Base-by-base conservation (phyloP, 2,888 invertebrate genomes). In the Ectobius pallidus region DNA sequence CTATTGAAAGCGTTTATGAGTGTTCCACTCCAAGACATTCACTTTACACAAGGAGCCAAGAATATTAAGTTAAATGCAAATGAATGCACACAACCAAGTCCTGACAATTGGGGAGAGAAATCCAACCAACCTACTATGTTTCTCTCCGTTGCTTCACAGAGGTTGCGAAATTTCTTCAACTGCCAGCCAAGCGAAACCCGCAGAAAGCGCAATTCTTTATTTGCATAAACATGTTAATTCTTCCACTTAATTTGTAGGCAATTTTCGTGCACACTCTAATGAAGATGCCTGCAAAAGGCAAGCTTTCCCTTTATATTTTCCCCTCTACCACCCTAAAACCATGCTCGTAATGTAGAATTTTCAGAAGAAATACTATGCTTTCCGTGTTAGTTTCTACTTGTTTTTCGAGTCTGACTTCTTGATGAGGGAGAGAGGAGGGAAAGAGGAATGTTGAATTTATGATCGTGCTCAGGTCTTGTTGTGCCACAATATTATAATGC, bases 181-280 rank as follows among this genome's bases (percentile, higher is more conserved):
- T 34, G 34, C 34, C 34, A 34, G 25, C 27, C 55, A 14, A 27
- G 27, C 55, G 3, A 25, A 34, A 2, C 55, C 55, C 55, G 3
- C 9, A 20, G 49, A 18, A n/a, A 49, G 49, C 25, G 11, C 30
- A 22, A 34, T 55, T 55, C 55, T 55, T 55, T 30, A 55, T 25
- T 25, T 55, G 55, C 55, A 55, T 55, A 55, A 55, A 55, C 30
- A 25, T 27, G 27, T 55, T 55, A 55, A 55, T 55, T 30, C 55
- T 9, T 55, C 9, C 27, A 14, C 55, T 55, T 55, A 55, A 55
- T 55, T 27, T 30, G 55, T 30, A 55, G 55, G n/a, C 25, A 55
- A 55, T 55, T 55, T 55, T 55, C 27, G 55, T 30, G 55, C 55
- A 27, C 25, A 27, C 27, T 3, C 2, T 25, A 55, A 55, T 55